Evolutionary conservation across 2,888 invertebrate species (phyloP), one percentile per base, ranked within the genome.

Genomic region (Helicoverpa assulta): DNA sequence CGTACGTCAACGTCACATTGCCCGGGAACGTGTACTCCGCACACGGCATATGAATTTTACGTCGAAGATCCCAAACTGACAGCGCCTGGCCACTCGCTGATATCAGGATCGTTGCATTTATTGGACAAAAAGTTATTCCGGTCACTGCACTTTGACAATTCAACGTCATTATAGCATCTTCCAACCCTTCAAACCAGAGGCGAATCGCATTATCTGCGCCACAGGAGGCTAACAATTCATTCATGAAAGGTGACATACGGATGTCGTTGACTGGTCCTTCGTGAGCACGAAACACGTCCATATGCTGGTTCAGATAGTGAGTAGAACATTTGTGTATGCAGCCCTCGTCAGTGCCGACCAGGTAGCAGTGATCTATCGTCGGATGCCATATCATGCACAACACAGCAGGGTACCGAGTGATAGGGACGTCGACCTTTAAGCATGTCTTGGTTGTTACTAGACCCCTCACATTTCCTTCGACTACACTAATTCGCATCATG

Each of bases 301-400:
- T 93, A 84, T 98, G 97, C 84, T 98, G 97, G 85, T 98, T 97
- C 60, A 98, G 96, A 90, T 98, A 98, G 83, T 98, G 97, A 47
- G 97, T 98, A 0, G 98, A 98, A 87, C 98, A 99, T 86, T 96
- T 97, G 88, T 98, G 97, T n/a, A 98, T 93, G 72, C 97, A 98
- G 0, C 99, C 99, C 86, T 98, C 98, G 77, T 98, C 98, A 0
- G 99, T 98, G 0, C 98, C 98, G 0, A 98, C 97, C 58, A 97
- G 96, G 89, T 98, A 99, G 8, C 97, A 90, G 74, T 96, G 96
- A 0, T 93, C 89, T 57, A 97, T 93, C 0, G 78, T 83, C 0
- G 98, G 97, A 88, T 98, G 97, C 86, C 96, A 95, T 19, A 96
- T 94, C 57, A 97, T 93, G 62, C 97, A 96, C 70, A 97, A 85